These are phyloP conservation scores for Tiphia femorata DNA, from an alignment of 2,888 invertebrate species.

Conservation along the genomic window DNA sequence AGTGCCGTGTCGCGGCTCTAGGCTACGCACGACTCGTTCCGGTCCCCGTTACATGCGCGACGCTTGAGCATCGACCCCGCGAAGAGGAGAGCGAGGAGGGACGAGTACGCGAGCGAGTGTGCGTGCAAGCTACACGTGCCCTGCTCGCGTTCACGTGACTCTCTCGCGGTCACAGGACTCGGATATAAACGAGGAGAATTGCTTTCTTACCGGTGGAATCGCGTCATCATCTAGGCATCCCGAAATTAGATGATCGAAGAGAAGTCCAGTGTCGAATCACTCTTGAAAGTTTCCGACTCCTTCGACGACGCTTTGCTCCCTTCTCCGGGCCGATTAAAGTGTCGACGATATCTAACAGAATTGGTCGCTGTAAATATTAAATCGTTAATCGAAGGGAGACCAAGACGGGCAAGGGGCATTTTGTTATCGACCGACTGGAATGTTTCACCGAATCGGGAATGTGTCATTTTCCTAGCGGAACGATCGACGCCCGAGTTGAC, in stretches of 20 bases:
- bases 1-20: constrained; percentile 54
- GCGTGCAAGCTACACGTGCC: constrained; percentile 14
- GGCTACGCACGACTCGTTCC: constrained; percentile 54
- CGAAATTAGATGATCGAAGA: too few species aligned
- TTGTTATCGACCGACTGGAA: too few species aligned
- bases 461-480: constrained; percentile 10
- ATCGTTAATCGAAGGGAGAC: too few species aligned
- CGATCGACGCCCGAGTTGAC: constrained; percentile 22
- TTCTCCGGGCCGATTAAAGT: too few species aligned
- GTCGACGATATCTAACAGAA: too few species aligned
- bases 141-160: not conserved
- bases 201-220: not conserved
- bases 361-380: too few species aligned
- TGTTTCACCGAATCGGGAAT: too few species aligned
- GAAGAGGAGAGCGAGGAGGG: constrained; percentile 26
- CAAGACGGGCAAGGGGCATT: too few species aligned
- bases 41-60: constrained; percentile 46
- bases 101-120: constrained; percentile 10
- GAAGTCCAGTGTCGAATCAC: too few species aligned
- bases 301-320: too few species aligned
- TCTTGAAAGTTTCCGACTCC: too few species aligned
- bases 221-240: too few species aligned
- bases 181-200: not conserved
- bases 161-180: not conserved
- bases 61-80: constrained; percentile 50